phyloP scores from a whole-genome alignment of 2,888 invertebrate genomes.

The Melanostoma scalare region DNA sequence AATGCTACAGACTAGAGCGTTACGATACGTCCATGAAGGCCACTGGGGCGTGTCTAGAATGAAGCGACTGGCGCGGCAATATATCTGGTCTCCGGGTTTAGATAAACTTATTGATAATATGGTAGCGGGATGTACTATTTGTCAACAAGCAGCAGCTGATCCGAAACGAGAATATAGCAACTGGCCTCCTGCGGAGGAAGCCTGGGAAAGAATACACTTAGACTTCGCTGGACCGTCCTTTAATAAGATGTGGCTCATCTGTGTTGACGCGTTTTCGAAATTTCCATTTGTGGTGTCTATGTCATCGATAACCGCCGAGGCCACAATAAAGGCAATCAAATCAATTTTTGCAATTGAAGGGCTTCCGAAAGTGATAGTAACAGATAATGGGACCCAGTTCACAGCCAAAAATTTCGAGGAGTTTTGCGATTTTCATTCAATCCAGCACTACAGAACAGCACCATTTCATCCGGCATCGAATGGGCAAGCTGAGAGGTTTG shows the following conservation, averaged over 20 bases:
- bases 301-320: slow-evolving; percentile 8
- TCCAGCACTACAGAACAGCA: slow-evolving; percentile 73
- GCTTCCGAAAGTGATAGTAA: slow-evolving; percentile 68
- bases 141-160: slow-evolving; percentile 25
- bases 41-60: no score
- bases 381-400: slow-evolving; percentile 74
- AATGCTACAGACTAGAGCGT: no score
- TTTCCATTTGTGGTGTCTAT: slow-evolving; percentile 42
- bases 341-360: slow-evolving; percentile 73
- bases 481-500: no score
- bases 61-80: no score
- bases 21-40: no score
- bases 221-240: slow-evolving; percentile 44
- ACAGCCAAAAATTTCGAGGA: slow-evolving; percentile 66
- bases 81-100: slow-evolving; percentile 33
- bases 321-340: slow-evolving; percentile 52
- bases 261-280: slow-evolving; percentile 49
- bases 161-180: no score
- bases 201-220: slow-evolving; percentile 8
- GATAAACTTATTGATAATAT: slow-evolving; percentile 28
- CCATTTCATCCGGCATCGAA: slow-evolving; percentile 30
- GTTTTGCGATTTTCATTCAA: slow-evolving; percentile 72
- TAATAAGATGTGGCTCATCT: slow-evolving; percentile 48
- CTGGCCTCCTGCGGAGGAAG: no score
- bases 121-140: slow-evolving; percentile 15